Conservation (phyloP, 2,113 vertebrate species). For the Nibea coibor region DNA sequence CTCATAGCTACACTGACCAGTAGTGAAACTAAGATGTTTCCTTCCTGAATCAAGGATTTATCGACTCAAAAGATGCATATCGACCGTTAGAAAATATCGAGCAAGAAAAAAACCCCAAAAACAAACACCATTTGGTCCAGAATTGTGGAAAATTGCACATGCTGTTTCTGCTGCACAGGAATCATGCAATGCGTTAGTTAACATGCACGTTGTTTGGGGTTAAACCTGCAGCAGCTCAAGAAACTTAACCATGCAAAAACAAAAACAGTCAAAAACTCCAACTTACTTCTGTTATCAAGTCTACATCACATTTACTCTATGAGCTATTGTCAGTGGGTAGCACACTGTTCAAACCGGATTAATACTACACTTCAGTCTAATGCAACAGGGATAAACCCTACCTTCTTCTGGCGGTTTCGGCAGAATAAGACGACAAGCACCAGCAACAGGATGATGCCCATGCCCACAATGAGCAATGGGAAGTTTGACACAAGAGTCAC, state of each 20-base stretch:
- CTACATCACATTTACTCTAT: constrained; percentile 18
- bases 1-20: neutral
- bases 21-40: constrained; percentile 7
- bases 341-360: constrained; percentile 37
- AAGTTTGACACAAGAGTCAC: constrained; percentile 84
- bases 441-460: constrained; percentile 83
- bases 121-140: constrained; percentile 26
- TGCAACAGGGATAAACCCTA: constrained; percentile 37
- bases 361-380: constrained; percentile 20
- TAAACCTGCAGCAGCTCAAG: constrained; percentile 46
- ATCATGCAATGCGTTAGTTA: constrained; percentile 66
- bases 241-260: constrained; percentile 54
- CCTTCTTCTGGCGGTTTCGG: constrained; percentile 85
- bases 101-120: constrained; percentile 3
- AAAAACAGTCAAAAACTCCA: neutral
- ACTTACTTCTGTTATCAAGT: neutral
- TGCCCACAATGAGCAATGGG: constrained; percentile 83
- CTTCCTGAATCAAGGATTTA: constrained; percentile 8
- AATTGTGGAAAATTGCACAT: constrained; percentile 47
- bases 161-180: constrained; percentile 33
- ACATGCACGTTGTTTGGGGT: constrained; percentile 45
- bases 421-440: constrained; percentile 82
- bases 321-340: constrained; percentile 48
- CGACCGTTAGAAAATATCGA: constrained; percentile 22
- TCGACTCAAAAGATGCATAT: neutral